Evolutionary conservation across 2,888 invertebrate species (phyloP).

Genomic region (Pedicia rivosa): DNA sequence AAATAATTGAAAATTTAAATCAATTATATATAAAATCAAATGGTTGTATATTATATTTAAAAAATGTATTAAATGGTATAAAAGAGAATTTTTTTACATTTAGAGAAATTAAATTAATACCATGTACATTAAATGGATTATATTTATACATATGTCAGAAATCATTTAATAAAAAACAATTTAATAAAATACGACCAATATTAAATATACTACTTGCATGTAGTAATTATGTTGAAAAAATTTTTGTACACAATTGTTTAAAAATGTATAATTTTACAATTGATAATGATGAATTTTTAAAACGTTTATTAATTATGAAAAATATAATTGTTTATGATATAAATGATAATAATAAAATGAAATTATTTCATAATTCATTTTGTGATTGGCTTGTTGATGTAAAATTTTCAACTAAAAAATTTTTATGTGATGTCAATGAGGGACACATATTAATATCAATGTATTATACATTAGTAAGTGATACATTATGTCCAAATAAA

Average conservation of each 20-base stretch:
- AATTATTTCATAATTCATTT: constrained; percentile 85
- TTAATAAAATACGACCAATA: constrained; percentile 70
- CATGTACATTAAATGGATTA: constrained; percentile 86
- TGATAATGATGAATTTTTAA: constrained; percentile 63
- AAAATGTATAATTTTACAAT: constrained; percentile 65
- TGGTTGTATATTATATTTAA: constrained; percentile 76
- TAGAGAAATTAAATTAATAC: constrained; percentile 82
- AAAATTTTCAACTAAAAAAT: constrained; percentile 94
- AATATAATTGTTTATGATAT: constrained; percentile 31
- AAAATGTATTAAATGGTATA: constrained; percentile 81
- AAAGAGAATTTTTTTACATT: constrained; percentile 85
- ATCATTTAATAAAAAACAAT: constrained; percentile 76
- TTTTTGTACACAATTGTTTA: constrained; percentile 66
- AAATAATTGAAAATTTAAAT: constrained; percentile 89
- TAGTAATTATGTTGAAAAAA: constrained; percentile 66
- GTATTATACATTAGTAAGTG: constrained; percentile 58
- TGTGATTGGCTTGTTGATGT: constrained; percentile 91
- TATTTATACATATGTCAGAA: constrained; percentile 92
- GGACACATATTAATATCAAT: constrained; percentile 82
- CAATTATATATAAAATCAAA: constrained; percentile 93
- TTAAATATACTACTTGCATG: constrained; percentile 79
- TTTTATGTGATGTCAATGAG: constrained; percentile 70
- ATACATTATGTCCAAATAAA: constrained; percentile 51
- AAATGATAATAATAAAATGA: constrained; percentile 15
- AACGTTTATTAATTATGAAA: constrained; percentile 56